Percentiles rank a stretch among this genome's conserved stretches.
phyloP scores from a whole-genome alignment of 2,888 invertebrate genomes.

The Cataglyphis altisquamis region DNA sequence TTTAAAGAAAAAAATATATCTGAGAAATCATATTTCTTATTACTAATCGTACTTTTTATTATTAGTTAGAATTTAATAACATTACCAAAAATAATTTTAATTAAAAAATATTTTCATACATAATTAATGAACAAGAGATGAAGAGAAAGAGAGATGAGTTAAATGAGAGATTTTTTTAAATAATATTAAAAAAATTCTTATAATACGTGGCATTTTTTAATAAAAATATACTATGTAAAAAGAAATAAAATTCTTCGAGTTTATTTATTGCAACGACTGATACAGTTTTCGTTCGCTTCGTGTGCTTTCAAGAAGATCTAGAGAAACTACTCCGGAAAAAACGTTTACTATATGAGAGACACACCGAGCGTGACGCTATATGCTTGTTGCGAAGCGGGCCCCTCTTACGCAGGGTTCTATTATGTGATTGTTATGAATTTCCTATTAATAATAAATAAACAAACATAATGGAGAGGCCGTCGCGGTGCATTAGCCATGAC shows the following conservation, averaged over 20 bases:
- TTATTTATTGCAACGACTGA: conserved; percentile 11
- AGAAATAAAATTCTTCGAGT: background rate
- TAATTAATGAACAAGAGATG: too few relatives aligned
- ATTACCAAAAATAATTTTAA: background rate
- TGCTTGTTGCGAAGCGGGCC: conserved; percentile 61
- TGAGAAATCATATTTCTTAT: background rate
- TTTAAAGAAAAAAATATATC: background rate
- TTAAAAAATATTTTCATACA: background rate
- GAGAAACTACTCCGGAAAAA: conserved; percentile 80
- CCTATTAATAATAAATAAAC: conserved; percentile 86
- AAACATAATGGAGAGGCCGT: conserved; percentile 84
- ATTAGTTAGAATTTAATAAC: background rate
- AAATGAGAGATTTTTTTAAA: background rate
- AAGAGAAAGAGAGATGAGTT: background rate
- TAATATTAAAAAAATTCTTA: background rate
- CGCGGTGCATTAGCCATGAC: conserved; percentile 83
- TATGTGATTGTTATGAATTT: conserved; percentile 86
- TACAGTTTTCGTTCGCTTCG: background rate
- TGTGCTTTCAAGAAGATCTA: conserved; percentile 71
- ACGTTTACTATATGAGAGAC: conserved; percentile 67
- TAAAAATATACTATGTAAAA: background rate
- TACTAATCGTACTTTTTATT: background rate
- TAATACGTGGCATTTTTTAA: background rate
- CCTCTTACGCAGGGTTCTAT: conserved; percentile 75
- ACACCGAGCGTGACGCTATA: conserved; percentile 79